Percentiles rank a stretch among this genome's conserved stretches.
Evolutionary conservation across 92 coral and sea anemone species (phyloP).

Genomic region (Chrysogorgia sp.): DNA sequence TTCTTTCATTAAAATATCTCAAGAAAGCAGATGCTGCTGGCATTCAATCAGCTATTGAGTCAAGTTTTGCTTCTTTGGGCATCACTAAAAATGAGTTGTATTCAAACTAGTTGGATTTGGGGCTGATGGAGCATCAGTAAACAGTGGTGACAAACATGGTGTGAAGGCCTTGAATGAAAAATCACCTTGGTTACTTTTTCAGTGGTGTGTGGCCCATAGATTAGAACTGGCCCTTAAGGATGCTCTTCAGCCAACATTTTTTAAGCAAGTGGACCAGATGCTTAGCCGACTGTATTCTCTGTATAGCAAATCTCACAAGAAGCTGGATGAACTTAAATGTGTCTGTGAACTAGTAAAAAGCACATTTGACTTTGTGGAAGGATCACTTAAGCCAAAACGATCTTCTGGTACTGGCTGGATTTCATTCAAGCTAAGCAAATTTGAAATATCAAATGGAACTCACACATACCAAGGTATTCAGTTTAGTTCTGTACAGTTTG

Average conservation of each 20-base stretch:
- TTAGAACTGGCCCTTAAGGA: background rate
- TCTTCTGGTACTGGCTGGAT: no score
- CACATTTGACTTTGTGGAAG: constrained; percentile 3
- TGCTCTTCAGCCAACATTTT: background rate
- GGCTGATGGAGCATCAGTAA: constrained; percentile 31
- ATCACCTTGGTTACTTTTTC: background rate
- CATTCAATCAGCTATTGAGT: constrained; percentile 16
- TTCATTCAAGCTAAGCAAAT: no score
- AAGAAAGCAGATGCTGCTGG: constrained; percentile 17
- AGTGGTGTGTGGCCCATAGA: background rate
- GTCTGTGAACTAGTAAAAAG: no score
- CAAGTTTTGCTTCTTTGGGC: constrained; percentile 21
- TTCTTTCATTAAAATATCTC: constrained; percentile 15
- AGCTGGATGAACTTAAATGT: background rate
- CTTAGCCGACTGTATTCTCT: background rate
- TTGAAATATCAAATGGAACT: no score
- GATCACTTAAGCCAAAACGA: background rate
- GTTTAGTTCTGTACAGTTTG: background rate
- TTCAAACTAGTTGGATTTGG: constrained; percentile 33
- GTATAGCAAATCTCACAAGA: background rate
- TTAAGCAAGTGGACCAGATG: background rate
- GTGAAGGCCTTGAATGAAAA: background rate
- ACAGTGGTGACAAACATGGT: background rate
- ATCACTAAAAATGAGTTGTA: constrained; percentile 20
- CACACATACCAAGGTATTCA: constrained; percentile 34